Percentiles rank a stretch among this genome's conserved stretches.
phyloP scores from a whole-genome alignment of 2,113 vertebrate species.

The Cyprinus carpio region DNA sequence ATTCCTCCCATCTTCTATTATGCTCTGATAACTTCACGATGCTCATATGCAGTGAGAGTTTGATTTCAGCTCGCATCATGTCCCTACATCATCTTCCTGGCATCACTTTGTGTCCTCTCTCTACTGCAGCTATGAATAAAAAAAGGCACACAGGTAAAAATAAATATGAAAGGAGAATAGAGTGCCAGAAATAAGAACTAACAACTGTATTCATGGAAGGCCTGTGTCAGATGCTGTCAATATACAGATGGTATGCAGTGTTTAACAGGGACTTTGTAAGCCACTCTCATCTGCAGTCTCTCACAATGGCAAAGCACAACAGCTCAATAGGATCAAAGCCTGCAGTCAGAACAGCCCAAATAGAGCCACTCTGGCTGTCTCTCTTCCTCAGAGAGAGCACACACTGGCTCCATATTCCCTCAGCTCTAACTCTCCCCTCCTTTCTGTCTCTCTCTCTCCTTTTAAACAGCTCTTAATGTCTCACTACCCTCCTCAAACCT shows the following conservation, averaged over 20 bases:
- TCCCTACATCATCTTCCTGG: neutral
- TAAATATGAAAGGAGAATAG: neutral
- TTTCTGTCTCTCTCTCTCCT: neutral
- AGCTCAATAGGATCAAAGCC: slow-evolving; percentile 39
- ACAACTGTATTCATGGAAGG: slow-evolving; percentile 16
- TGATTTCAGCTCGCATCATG: neutral
- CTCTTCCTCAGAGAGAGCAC: neutral
- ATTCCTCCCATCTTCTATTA: no score
- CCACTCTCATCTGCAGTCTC: slow-evolving; percentile 22
- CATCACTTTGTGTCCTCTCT: neutral
- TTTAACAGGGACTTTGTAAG: slow-evolving; percentile 41
- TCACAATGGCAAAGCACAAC: slow-evolving; percentile 29
- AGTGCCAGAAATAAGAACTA: neutral
- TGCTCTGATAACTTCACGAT: neutral
- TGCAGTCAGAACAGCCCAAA: slow-evolving; percentile 26
- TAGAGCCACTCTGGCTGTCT: slow-evolving; percentile 12
- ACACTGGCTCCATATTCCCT: slow-evolving; percentile 2
- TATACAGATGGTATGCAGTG: slow-evolving; percentile 21
- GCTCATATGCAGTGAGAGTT: neutral
- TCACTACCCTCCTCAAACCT: slow-evolving; percentile 14
- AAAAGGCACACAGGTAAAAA: neutral
- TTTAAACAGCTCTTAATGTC: slow-evolving; percentile 31
- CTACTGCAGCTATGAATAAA: neutral
- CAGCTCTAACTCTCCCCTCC: slow-evolving; percentile 8
- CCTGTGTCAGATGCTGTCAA: slow-evolving; percentile 19